Base-by-base conservation (phyloP, 1,140 invertebrate genomes). In the Lerema accius region DNA sequence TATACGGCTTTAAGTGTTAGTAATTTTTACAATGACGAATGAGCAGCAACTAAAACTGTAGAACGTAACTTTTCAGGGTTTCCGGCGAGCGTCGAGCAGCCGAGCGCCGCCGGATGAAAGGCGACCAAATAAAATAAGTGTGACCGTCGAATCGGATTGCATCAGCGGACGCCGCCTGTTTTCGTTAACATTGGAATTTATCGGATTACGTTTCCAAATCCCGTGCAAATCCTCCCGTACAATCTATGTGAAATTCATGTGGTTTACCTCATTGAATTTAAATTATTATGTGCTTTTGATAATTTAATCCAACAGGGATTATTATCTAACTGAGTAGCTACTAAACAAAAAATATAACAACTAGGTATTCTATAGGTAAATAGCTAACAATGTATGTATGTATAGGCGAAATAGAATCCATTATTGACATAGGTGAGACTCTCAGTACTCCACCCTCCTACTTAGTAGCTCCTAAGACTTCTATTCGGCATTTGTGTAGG, bases 181-280 rank as follows among this genome's bases (percentile, higher is more conserved):
- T 58, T 58, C 15, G 53, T 58, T 45, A 32, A 58, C 42, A 58
- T 45, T 6, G 53, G 53, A 58, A 45, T 58, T 58, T 58, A 58
- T 58, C 26, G 40, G 19, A 45, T 58, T 58, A 46, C 40, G 13
- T 55, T 55, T 55, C 14, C 17, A 39, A 48, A 48, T 55, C 17
- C 39, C 19, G 42, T 43, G 19, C 9, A 55, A 37, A 37, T 37
- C 10, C 35, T 11, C 2, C 35, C 4, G 7, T 37, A 37, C 35
- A 32, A n/a, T 37, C 35, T 32, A 32, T 37, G 35, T 37, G 10
- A 37, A 37, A 37, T 37, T 37, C 35, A 11, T 37, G 28, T 32
- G 9, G 28, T 32, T 7, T 32, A 32, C 28, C 28, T 32, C 28
- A 32, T 32, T 9, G 28, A 7, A 7, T 32, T 32, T 32, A 9